Percentiles rank a stretch among this genome's conserved stretches.
phyloP scores from a whole-genome alignment of 2,888 invertebrate genomes.

The Cosmopolites sordidus region DNA sequence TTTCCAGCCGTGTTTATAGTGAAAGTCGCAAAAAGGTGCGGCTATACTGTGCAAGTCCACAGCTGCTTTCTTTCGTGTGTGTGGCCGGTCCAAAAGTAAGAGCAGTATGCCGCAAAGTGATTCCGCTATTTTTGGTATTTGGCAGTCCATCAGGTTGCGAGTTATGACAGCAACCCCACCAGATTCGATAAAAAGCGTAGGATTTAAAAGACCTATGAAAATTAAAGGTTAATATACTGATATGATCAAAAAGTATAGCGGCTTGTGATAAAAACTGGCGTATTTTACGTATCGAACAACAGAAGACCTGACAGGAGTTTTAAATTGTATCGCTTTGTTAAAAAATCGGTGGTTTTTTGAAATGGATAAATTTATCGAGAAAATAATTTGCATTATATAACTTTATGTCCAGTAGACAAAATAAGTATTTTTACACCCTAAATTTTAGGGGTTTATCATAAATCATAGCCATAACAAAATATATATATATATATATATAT shows the following conservation, averaged over 20 bases:
- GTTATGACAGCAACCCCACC: slow-evolving; percentile 81
- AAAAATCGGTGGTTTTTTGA: no score
- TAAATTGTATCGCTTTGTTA: no score
- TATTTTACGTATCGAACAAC: no score
- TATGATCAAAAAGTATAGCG: not conserved
- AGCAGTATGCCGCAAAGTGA: slow-evolving; percentile 84
- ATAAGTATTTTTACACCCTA: no score
- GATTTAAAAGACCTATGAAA: slow-evolving; percentile 69
- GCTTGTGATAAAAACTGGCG: no score
- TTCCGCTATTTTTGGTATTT: slow-evolving; percentile 85
- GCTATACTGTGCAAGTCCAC: slow-evolving; percentile 83
- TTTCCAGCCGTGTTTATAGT: slow-evolving; percentile 67
- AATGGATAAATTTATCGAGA: no score
- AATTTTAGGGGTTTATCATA: no score
- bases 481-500: no score
- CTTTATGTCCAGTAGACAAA: no score
- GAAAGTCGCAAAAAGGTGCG: slow-evolving; percentile 92
- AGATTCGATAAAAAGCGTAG: slow-evolving; percentile 71
- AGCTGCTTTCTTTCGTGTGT: slow-evolving; percentile 68
- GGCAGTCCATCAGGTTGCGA: slow-evolving; percentile 78
- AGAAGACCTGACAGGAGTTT: no score
- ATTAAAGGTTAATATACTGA: not conserved
- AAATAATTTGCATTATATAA: no score
- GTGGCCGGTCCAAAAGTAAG: slow-evolving; percentile 79
- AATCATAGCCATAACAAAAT: no score